These are phyloP conservation scores for Halesus radiatus DNA, from an alignment of 1,140 invertebrate genomes.

Conservation along the genomic window DNA sequence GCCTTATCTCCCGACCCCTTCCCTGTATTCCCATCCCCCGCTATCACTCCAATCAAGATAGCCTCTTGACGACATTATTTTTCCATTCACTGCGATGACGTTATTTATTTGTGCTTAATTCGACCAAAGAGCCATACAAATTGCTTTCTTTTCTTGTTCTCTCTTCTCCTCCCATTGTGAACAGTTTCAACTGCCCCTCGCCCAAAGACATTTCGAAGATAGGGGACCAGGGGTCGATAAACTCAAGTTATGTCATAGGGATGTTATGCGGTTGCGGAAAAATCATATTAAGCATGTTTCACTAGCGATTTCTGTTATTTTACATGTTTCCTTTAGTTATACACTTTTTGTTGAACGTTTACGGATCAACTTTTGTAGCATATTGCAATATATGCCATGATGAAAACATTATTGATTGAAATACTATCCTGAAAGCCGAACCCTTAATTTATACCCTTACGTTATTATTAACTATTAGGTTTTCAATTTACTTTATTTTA, in stretches of 20 bases:
- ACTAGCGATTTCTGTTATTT: too few relatives aligned
- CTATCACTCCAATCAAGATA: constrained; percentile 50
- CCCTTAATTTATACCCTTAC: too few relatives aligned
- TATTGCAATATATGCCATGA: too few relatives aligned
- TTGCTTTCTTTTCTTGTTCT: constrained; percentile 53
- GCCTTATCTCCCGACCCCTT: background rate
- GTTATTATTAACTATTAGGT: too few relatives aligned
- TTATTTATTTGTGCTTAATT: constrained; percentile 58
- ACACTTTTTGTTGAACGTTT: too few relatives aligned
- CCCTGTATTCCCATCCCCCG: background rate
- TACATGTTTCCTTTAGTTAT: too few relatives aligned
- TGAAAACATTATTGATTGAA: too few relatives aligned
- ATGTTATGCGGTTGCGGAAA: too few relatives aligned
- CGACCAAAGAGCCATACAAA: constrained; percentile 55
- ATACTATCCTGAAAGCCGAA: too few relatives aligned
- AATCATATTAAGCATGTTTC: too few relatives aligned
- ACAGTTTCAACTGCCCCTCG: constrained; percentile 2
- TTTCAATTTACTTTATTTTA: too few relatives aligned
- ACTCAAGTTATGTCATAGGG: background rate
- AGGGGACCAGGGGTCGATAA: constrained; percentile 16
- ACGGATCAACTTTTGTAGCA: too few relatives aligned
- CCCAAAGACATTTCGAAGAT: constrained; percentile 1
- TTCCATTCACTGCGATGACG: constrained; percentile 51
- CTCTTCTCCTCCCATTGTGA: constrained; percentile 12
- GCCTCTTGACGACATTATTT: constrained; percentile 56